Conservation (phyloP, 1,140 invertebrate genomes). For the Orussus abietinus region DNA sequence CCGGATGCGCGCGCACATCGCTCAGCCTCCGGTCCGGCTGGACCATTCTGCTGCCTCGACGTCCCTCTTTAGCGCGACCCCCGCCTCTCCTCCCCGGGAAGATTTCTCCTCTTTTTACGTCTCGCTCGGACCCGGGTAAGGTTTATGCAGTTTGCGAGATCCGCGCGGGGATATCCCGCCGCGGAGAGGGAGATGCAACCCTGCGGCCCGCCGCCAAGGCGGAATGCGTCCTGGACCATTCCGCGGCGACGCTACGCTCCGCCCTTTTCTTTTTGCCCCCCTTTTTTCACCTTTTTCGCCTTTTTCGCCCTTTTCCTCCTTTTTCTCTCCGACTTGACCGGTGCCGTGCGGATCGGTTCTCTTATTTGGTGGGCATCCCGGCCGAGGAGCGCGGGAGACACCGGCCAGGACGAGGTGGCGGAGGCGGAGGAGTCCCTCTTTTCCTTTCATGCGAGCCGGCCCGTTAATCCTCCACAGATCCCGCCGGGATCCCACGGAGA, state of each 20-base stretch:
- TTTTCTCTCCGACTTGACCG: slow-evolving; percentile 4
- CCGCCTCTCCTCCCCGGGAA: no score
- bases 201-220: slow-evolving; percentile 8
- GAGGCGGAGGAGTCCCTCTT: slow-evolving; percentile 15
- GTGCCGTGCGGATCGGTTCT: slow-evolving; percentile 11
- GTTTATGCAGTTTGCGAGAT: slow-evolving; percentile 2
- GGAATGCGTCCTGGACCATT: not conserved
- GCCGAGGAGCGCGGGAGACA: slow-evolving; percentile 14
- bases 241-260: not conserved
- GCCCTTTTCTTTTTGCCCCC: slow-evolving; percentile 1
- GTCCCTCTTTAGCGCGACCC: not conserved
- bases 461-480: slow-evolving; percentile 53
- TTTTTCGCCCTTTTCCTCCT: slow-evolving; percentile 4
- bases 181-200: slow-evolving; percentile 11
- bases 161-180: slow-evolving; percentile 6
- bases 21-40: no score
- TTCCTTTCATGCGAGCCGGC: slow-evolving; percentile 52
- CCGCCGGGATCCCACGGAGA: slow-evolving; percentile 52
- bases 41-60: not conserved
- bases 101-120: no score
- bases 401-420: slow-evolving; percentile 3
- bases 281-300: not conserved
- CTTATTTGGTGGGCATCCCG: slow-evolving; percentile 28
- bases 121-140: no score
- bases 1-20: no score